Conservation (phyloP, 1,140 invertebrate species). For the Cheumatopsyche charites region DNA sequence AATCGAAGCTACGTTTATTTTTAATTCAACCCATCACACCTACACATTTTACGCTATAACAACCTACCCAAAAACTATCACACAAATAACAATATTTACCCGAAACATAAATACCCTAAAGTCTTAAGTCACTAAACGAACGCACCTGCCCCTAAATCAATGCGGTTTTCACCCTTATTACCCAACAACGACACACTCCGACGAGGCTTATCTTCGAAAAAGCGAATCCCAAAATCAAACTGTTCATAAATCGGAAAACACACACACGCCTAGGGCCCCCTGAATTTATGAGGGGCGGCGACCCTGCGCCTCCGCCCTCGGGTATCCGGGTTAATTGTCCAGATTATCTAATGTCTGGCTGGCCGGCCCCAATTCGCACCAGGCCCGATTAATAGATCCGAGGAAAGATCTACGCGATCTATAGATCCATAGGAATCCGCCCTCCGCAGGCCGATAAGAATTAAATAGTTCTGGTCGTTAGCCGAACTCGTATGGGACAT, state of each 20-base stretch:
- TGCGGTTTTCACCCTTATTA: no score
- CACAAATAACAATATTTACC: no score
- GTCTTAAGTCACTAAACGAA: no score
- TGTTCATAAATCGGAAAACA: constrained; percentile 22
- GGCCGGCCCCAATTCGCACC: constrained; percentile 13
- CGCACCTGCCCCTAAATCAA: no score
- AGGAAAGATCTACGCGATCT: constrained; percentile 10
- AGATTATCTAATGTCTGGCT: constrained; percentile 29
- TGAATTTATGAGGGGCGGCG: constrained; percentile 11
- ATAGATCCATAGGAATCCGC: not conserved
- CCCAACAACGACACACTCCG: not conserved
- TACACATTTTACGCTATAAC: no score
- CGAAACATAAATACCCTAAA: no score
- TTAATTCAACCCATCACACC: no score
- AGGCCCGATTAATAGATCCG: constrained; percentile 21
- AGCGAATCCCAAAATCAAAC: constrained; percentile 19
- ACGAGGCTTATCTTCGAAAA: constrained; percentile 16
- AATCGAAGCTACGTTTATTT: no score
- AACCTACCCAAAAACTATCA: no score
- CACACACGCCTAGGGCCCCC: not conserved
- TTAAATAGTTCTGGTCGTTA: constrained; percentile 2
- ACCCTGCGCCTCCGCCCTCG: not conserved
- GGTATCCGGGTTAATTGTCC: constrained; percentile 25
- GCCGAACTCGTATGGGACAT: not conserved
- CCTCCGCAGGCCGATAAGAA: not conserved